phyloP scores from a whole-genome alignment of 2,797 vertebrate species.

The Brachyalestes nurse region DNA sequence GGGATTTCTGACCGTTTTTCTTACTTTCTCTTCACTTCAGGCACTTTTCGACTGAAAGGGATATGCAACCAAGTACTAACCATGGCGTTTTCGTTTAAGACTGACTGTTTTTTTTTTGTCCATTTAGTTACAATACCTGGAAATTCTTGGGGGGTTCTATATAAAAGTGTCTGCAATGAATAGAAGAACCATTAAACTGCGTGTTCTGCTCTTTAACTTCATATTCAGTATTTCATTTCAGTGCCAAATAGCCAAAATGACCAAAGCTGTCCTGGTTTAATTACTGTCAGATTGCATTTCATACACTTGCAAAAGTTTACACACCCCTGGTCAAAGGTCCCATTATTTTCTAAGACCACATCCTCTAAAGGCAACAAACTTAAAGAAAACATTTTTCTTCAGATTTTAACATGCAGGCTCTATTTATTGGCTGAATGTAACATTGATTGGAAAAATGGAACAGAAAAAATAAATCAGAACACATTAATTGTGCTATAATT shows the following conservation, averaged over 20 bases:
- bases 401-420: no score
- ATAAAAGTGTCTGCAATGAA: neutral
- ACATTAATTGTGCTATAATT: no score
- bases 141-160: neutral
- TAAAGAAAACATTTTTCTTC: no score
- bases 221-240: neutral
- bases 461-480: no score
- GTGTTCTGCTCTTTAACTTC: neutral
- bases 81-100: neutral
- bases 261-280: neutral
- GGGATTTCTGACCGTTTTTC: constrained; percentile 60
- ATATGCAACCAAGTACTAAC: neutral
- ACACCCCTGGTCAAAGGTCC: no score
- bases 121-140: neutral
- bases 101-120: neutral
- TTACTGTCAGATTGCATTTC: neutral
- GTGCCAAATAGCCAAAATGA: neutral
- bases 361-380: no score
- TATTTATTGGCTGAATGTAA: no score
- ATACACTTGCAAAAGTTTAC: no score
- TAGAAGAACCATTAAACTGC: neutral
- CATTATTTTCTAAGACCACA: no score
- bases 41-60: neutral
- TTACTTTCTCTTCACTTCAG: constrained; percentile 1
- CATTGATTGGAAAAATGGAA: no score